These are phyloP conservation scores for Cnemophilus loriae DNA, from an alignment of 2,113 vertebrate species.

Conservation along the genomic window DNA sequence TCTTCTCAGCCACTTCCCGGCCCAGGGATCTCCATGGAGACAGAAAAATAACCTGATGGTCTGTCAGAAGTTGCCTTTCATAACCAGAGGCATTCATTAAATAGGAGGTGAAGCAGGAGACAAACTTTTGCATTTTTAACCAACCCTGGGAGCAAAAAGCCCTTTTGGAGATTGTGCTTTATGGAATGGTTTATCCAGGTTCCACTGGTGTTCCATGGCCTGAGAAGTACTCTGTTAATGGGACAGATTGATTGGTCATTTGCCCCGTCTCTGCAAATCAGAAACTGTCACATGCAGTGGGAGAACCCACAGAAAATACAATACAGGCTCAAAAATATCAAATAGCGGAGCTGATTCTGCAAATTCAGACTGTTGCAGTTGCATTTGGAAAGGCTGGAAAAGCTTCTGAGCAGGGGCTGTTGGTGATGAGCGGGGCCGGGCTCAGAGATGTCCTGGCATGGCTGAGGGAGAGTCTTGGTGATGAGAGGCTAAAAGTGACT, in stretches of 20 bases:
- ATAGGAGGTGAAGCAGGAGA: conserved; percentile 1
- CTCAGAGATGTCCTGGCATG: neutral
- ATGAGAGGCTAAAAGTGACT: neutral
- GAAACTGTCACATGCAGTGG: fast-evolving
- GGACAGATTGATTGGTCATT: neutral
- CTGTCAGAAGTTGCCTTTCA: conserved; percentile 35
- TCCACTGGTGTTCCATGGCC: neutral
- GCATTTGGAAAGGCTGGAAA: neutral
- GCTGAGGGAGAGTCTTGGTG: neutral
- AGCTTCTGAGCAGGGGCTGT: neutral
- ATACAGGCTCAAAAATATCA: fast-evolving
- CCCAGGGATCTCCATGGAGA: conserved; percentile 63
- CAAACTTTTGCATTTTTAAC: conserved; percentile 23
- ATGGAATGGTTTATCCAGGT: neutral
- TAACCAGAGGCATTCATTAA: conserved; percentile 51
- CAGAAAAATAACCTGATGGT: conserved; percentile 42
- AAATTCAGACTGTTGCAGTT: fast-evolving
- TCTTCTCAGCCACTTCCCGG: conserved; percentile 20
- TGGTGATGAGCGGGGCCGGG: neutral
- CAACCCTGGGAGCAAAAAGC: neutral
- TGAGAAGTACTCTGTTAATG: neutral
- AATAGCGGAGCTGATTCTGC: fast-evolving
- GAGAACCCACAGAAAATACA: neutral
- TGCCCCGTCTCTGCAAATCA: neutral
- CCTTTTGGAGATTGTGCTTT: neutral